A percentile compares a stretch with the other conserved stretches of the same genome.
These are phyloP conservation scores for Leuciscus waleckii DNA, from an alignment of 2,797 vertebrate species.

Conservation along the genomic window DNA sequence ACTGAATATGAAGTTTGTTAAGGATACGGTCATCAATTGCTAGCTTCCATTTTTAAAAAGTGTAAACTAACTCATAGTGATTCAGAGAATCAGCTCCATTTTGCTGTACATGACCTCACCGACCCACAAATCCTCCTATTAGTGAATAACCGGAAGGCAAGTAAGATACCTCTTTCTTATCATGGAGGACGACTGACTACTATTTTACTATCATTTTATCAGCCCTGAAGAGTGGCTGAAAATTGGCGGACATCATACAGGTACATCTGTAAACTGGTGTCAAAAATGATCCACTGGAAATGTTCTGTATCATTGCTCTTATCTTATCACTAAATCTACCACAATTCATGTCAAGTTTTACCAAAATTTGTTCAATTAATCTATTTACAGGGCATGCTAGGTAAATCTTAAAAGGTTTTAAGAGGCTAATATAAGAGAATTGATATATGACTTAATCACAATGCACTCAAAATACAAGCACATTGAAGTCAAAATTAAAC, in stretches of 20 bases:
- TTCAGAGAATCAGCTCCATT: conserved; percentile 10
- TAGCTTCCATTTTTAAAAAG: background rate
- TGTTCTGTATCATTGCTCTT: background rate
- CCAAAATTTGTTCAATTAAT: background rate
- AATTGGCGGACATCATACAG: background rate
- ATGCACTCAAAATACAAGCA: background rate
- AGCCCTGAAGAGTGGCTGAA: background rate
- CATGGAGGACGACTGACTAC: background rate
- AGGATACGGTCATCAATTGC: background rate
- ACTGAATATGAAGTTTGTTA: background rate
- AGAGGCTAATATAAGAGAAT: background rate
- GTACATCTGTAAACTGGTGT: background rate
- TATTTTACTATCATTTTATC: background rate
- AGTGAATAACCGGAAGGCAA: background rate
- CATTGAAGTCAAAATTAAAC: background rate
- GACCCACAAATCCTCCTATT: background rate
- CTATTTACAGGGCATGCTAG: background rate
- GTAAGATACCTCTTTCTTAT: conserved; percentile 4
- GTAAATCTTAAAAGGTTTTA: background rate
- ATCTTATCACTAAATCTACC: background rate
- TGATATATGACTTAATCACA: background rate
- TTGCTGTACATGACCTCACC: background rate
- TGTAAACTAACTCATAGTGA: background rate
- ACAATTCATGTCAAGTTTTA: background rate
- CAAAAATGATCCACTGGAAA: background rate